Conservation (phyloP, 1,140 invertebrate species). For the Rhopalosiphum padi region DNA sequence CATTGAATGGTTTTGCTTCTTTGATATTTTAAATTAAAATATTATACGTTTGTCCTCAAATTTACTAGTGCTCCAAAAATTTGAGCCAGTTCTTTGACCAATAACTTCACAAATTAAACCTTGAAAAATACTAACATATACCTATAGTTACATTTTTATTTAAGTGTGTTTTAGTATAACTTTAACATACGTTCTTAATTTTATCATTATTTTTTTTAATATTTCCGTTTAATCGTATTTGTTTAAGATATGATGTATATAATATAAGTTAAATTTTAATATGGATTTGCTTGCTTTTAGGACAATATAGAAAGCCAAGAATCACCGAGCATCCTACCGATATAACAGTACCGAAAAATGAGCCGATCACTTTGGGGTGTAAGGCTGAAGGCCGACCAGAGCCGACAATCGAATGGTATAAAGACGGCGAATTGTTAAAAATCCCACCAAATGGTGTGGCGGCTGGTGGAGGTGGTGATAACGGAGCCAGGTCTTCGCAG, state of each 20-base stretch:
- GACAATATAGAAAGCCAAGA: slow-evolving; percentile 61
- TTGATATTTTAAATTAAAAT: too few species aligned
- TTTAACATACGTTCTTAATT: not conserved
- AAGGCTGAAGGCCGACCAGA: slow-evolving; percentile 91
- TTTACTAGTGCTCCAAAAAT: not conserved
- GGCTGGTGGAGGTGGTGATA: slow-evolving; percentile 20
- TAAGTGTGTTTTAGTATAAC: not conserved
- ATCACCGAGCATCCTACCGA: slow-evolving; percentile 62
- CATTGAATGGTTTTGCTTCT: too few species aligned
- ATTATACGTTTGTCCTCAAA: too few species aligned
- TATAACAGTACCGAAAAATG: slow-evolving; percentile 80
- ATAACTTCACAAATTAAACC: not conserved
- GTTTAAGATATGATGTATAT: not conserved
- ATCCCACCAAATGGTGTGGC: slow-evolving; percentile 64
- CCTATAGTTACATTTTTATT: not conserved
- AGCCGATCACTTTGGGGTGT: slow-evolving; percentile 89
- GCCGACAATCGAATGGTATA: slow-evolving; percentile 89
- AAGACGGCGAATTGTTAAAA: slow-evolving; percentile 77
- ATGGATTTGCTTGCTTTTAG: slow-evolving; percentile 58
- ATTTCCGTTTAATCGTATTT: not conserved
- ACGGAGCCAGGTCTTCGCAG: slow-evolving; percentile 58
- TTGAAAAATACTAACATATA: not conserved
- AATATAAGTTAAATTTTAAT: too few species aligned
- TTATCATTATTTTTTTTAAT: not conserved
- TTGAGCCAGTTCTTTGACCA: not conserved